phyloP scores from a whole-genome alignment of 2,797 vertebrate species.

The Columba guinea region DNA sequence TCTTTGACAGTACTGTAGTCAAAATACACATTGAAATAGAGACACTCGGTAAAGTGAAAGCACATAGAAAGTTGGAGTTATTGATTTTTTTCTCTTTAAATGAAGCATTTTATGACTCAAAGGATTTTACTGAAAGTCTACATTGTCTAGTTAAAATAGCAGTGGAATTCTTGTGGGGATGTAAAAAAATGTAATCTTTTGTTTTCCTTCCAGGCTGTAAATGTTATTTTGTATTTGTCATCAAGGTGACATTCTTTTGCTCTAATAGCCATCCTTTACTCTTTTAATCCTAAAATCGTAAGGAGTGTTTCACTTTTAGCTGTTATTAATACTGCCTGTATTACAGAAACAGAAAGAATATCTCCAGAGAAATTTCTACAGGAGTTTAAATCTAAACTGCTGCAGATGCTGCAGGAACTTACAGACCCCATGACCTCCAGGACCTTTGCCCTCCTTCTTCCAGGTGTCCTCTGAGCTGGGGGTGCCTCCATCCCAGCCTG shows the following conservation, averaged over 20 bases:
- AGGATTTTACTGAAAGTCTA: background rate
- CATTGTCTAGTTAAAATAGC: background rate
- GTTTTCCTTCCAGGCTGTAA: background rate
- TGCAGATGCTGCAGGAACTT: background rate
- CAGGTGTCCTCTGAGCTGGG: background rate
- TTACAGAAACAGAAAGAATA: background rate
- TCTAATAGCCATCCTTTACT: background rate
- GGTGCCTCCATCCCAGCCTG: fast-evolving
- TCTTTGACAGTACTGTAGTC: background rate
- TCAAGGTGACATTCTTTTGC: background rate
- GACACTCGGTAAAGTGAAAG: slow-evolving; percentile 5
- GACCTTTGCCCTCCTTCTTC: background rate
- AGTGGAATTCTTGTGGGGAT: background rate
- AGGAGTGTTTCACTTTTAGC: background rate
- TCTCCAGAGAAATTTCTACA: background rate
- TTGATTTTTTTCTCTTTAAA: slow-evolving; percentile 24
- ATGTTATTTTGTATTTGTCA: background rate
- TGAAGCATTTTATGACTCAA: slow-evolving; percentile 14
- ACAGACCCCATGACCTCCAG: background rate
- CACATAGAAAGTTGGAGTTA: background rate
- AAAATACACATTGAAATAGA: slow-evolving; percentile 49
- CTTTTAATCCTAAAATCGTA: background rate
- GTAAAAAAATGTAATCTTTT: background rate
- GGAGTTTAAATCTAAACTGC: background rate
- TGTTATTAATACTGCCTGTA: background rate